Evolutionary conservation across 2,888 invertebrate species (phyloP), one percentile per base, ranked within the genome.

Genomic region (Cloeon dipterum): DNA sequence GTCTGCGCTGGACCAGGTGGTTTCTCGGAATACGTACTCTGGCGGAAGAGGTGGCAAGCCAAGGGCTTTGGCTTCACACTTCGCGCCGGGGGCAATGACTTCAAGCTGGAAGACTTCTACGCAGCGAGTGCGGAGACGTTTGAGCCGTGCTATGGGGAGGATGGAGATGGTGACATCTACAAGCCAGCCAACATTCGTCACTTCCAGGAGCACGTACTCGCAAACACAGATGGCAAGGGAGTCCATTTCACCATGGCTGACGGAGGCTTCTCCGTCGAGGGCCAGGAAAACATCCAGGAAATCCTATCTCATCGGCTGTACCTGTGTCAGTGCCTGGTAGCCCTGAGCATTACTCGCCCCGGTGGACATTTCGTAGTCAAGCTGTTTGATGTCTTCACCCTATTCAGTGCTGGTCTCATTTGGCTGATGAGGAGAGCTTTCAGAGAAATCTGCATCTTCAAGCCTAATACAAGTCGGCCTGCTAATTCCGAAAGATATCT

Each of bases 201-300:
- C 13, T 72, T 94, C 42, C 68, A 68, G 37, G 59, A 73, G 2
- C 74, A 77, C 54, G 77, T 94, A 20, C 57, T 75, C 45, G 62
- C 68, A 43, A 69, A 73, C 46, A 85, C 85, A 2, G 69, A 72
- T 17, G 64, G 66, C 14, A 55, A 61, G 42, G 94, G 94, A 4
- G 86, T 94, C 2, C 89, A 96, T 63, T 83, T 96, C 53, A 77
- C 91, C 57, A 94, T 94, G 91, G 83, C 89, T 23, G 96, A 98
- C 62, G 96, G 96, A 44, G 89, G 94, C 0, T 96, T 98, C 61
- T 88, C 86, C 2, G 93, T 96, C 0, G 82, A 86, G 52, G 91
- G 91, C 0, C 70, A 86, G 50, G 89, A 96, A 57, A 88, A 89
- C 52, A 70, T 91, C 26, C 96, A 98, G 57, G 96, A 96, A 61